Percentiles rank a stretch among this genome's conserved stretches.
Conservation (phyloP, 2,888 invertebrate species). For the Agrilus biguttatus region DNA sequence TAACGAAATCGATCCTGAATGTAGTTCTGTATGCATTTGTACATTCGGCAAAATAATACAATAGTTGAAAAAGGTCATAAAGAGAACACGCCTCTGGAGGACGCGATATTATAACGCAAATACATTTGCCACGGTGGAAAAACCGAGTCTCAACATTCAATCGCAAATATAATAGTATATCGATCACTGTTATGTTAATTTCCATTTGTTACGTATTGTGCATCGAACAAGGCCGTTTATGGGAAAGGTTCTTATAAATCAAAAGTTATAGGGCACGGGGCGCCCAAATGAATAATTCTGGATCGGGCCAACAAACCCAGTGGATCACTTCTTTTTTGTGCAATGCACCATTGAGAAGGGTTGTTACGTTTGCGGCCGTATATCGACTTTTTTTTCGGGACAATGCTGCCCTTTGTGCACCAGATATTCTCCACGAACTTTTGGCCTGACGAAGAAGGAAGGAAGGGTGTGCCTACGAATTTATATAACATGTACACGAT, state of each 20-base stretch:
- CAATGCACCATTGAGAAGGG: too few relatives aligned
- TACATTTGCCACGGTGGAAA: neutral
- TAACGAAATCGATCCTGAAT: too few relatives aligned
- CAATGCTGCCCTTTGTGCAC: constrained; percentile 20
- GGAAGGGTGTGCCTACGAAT: constrained; percentile 24
- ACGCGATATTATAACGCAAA: too few relatives aligned
- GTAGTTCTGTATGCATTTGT: too few relatives aligned
- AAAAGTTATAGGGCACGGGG: constrained; percentile 20
- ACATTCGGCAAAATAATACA: too few relatives aligned
- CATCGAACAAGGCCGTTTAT: constrained; percentile 27
- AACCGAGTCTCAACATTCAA: constrained; percentile 17
- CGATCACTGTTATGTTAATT: constrained; percentile 30
- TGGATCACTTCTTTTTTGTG: constrained; percentile 15
- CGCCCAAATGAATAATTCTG: constrained; percentile 31
- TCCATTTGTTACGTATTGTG: constrained; percentile 22
- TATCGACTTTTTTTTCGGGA: constrained; percentile 21
- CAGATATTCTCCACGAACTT: constrained; percentile 11
- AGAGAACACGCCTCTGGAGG: too few relatives aligned
- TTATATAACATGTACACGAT: constrained; percentile 21
- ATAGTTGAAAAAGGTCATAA: too few relatives aligned
- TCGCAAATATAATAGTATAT: constrained; percentile 18
- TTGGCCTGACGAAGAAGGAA: constrained; percentile 8
- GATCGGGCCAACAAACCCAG: constrained; percentile 13
- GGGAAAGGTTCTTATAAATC: constrained; percentile 27
- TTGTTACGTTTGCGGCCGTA: constrained; percentile 13